Percentiles rank a stretch among this genome's conserved stretches.
Evolutionary conservation across 2,113 vertebrate genomes (phyloP).

Genomic region (Vireo altiloquus): DNA sequence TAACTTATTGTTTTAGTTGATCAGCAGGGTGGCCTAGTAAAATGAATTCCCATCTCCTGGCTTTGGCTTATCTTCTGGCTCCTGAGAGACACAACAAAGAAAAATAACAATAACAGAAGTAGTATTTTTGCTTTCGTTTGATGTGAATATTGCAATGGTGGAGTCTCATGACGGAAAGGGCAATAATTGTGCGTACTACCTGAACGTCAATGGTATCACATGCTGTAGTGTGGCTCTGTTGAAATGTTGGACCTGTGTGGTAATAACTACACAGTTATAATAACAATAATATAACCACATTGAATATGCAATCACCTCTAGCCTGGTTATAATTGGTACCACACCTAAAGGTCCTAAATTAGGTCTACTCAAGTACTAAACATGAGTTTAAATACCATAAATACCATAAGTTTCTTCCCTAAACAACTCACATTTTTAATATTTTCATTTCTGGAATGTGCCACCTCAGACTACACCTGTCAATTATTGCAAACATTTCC

Average conservation of each 20-base stretch:
- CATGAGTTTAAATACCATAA: no score
- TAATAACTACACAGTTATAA: neutral
- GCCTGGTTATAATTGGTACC: neutral
- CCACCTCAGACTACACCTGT: neutral
- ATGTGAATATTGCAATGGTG: neutral
- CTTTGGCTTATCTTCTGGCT: constrained; percentile 45
- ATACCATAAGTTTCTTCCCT: neutral
- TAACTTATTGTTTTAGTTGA: constrained; percentile 52
- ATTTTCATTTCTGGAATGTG: neutral
- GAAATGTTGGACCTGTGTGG: neutral
- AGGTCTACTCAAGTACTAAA: neutral
- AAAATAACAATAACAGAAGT: neutral
- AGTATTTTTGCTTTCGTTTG: neutral
- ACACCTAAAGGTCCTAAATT: neutral
- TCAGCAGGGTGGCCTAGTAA: constrained; percentile 45
- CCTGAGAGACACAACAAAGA: constrained; percentile 43
- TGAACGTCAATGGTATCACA: neutral
- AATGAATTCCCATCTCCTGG: constrained; percentile 6
- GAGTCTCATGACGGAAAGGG: neutral
- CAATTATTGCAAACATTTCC: neutral
- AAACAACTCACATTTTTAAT: neutral
- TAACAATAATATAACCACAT: neutral
- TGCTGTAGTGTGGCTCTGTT: neutral
- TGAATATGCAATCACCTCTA: neutral
- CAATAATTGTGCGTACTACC: neutral